phyloP scores from a whole-genome alignment of 2,888 invertebrate species.

The Rhyacophila evoluta region DNA sequence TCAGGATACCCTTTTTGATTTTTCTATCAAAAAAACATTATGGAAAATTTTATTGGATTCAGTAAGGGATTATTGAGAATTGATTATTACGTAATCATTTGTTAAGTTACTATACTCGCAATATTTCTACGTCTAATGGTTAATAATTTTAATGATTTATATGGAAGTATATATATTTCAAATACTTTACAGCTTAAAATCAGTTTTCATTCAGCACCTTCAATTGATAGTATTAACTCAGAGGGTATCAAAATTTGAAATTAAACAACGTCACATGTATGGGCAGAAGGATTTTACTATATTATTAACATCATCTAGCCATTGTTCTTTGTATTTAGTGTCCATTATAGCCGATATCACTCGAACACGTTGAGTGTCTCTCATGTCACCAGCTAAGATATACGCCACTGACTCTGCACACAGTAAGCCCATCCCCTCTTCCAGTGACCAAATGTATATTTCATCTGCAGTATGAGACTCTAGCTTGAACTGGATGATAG shows the following conservation, averaged over 20 bases:
- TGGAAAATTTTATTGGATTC: too few relatives aligned
- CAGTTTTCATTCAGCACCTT: too few relatives aligned
- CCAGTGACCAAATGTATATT: slow-evolving; percentile 73
- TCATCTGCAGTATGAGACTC: slow-evolving; percentile 67
- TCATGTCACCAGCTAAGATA: slow-evolving; percentile 68
- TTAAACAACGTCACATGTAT: background rate
- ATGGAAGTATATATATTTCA: too few relatives aligned
- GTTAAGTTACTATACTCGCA: too few relatives aligned
- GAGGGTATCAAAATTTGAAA: background rate
- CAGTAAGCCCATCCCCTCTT: slow-evolving; percentile 72
- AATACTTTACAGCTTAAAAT: too few relatives aligned
- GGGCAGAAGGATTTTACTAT: slow-evolving; percentile 58
- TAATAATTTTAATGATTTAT: too few relatives aligned
- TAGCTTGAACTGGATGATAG: slow-evolving; percentile 69
- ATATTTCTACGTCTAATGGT: too few relatives aligned
- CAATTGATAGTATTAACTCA: too few relatives aligned
- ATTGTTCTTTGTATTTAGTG: slow-evolving; percentile 69
- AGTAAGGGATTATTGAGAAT: too few relatives aligned
- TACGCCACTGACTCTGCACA: slow-evolving; percentile 73
- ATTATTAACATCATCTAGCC: slow-evolving; percentile 70
- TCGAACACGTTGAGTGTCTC: slow-evolving; percentile 62
- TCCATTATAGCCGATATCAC: slow-evolving; percentile 68
- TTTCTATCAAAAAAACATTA: too few relatives aligned
- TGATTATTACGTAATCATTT: too few relatives aligned
- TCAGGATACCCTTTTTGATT: too few relatives aligned